phyloP scores from a whole-genome alignment of 2,888 invertebrate species.

The Andrena chrysosceles region DNA sequence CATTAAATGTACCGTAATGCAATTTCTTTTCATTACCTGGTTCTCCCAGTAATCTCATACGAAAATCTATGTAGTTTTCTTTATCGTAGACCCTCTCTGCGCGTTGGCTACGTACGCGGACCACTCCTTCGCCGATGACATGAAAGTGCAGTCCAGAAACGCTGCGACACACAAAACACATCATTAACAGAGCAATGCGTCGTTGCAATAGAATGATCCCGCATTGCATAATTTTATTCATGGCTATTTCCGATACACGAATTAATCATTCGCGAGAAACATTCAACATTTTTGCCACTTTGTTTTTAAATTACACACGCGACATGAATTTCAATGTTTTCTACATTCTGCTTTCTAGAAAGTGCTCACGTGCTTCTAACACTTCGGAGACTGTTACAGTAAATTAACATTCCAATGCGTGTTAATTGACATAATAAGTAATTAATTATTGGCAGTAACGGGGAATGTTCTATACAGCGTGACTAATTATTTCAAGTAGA shows the following conservation, averaged over 20 bases:
- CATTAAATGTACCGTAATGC: slow-evolving; percentile 36
- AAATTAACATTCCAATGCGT: slow-evolving; percentile 3
- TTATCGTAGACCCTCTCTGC: slow-evolving; percentile 95
- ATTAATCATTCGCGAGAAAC: not conserved
- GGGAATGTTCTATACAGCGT: not conserved
- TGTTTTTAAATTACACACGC: not conserved
- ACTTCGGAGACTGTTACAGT: not conserved
- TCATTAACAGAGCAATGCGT: slow-evolving; percentile 26
- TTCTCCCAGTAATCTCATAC: slow-evolving; percentile 96
- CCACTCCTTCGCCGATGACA: slow-evolving; percentile 97
- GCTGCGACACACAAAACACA: slow-evolving; percentile 66
- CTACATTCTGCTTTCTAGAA: slow-evolving; percentile 20
- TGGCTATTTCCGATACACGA: not conserved
- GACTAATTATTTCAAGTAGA: slow-evolving; percentile 16
- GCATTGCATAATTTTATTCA: not conserved
- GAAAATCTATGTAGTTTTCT: slow-evolving; percentile 97
- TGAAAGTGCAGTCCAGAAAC: slow-evolving; percentile 95
- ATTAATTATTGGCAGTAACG: not conserved
- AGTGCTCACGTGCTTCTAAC: not conserved
- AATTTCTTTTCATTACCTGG: slow-evolving; percentile 86
- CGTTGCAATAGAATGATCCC: not conserved
- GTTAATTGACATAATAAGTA: slow-evolving; percentile 5
- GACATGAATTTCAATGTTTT: not conserved
- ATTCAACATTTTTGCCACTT: too few relatives aligned
- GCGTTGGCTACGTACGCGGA: slow-evolving; percentile 92